phyloP scores from a whole-genome alignment of 1,140 invertebrate species.

The Lepidurus arcticus region DNA sequence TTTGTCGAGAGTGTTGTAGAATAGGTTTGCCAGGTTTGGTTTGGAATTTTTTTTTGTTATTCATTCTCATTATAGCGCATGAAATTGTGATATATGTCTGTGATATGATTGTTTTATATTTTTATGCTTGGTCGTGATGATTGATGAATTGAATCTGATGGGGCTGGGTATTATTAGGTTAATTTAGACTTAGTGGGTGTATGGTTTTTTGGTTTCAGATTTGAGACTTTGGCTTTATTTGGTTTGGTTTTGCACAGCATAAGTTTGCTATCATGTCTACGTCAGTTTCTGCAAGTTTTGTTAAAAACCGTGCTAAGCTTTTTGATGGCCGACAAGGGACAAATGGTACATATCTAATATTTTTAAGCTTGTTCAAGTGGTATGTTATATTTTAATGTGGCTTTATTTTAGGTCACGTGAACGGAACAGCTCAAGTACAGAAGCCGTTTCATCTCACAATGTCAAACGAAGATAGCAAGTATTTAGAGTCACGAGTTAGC shows the following conservation, averaged over 20 bases:
- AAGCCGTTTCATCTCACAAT: neutral
- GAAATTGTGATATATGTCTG: too few species aligned
- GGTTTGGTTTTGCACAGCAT: neutral
- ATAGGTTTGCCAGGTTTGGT: neutral
- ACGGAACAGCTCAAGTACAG: neutral
- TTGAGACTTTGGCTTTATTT: neutral
- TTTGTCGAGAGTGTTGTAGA: neutral
- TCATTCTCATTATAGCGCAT: neutral
- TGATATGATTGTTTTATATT: neutral
- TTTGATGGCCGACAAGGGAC: constrained; percentile 19
- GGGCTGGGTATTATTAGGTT: neutral
- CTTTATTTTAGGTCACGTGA: neutral
- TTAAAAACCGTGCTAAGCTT: constrained; percentile 33
- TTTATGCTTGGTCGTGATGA: neutral
- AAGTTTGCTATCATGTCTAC: constrained; percentile 13
- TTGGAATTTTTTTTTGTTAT: neutral
- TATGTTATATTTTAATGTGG: neutral
- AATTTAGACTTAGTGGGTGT: neutral
- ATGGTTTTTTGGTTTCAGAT: neutral
- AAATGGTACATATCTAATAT: neutral
- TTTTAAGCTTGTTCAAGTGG: neutral
- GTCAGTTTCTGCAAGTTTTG: constrained; percentile 28
- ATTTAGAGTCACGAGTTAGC: neutral
- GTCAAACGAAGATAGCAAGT: constrained; percentile 19
- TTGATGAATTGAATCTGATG: constrained; percentile 4